phyloP scores from a whole-genome alignment of 2,888 invertebrate genomes.

The Hoplodrina blanda region DNA sequence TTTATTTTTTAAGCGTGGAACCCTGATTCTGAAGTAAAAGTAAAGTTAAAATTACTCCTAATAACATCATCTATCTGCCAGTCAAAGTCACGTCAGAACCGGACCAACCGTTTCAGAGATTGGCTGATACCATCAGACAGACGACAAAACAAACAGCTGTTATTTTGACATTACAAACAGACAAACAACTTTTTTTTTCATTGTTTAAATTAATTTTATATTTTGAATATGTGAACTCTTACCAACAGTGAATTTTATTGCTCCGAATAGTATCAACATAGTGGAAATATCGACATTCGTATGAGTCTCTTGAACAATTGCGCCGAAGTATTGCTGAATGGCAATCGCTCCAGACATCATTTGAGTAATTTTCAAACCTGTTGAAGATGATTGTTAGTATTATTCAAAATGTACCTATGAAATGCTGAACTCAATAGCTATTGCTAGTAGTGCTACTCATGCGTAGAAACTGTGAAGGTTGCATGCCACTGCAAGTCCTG shows the following conservation, averaged over 20 bases:
- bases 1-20: too few species aligned
- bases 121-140: too few species aligned
- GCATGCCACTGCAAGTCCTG: too few species aligned
- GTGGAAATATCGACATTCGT: slow-evolving; percentile 70
- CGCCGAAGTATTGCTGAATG: slow-evolving; percentile 80
- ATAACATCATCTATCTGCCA: too few species aligned
- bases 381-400: slow-evolving; percentile 6
- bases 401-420: not conserved
- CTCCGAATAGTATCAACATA: slow-evolving; percentile 80
- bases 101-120: too few species aligned
- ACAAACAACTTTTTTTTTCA: too few species aligned
- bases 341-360: slow-evolving; percentile 77
- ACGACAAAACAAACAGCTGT: too few species aligned
- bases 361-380: slow-evolving; percentile 81
- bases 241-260: slow-evolving; percentile 71
- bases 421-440: not conserved
- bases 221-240: not conserved
- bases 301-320: slow-evolving; percentile 79
- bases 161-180: too few species aligned
- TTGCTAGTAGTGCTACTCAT: not conserved
- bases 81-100: too few species aligned
- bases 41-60: too few species aligned
- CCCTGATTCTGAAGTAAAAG: too few species aligned
- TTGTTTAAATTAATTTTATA: too few species aligned
- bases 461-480: not conserved